Conservation (phyloP, 1,140 invertebrate species). For the Onthophagus taurus region DNA sequence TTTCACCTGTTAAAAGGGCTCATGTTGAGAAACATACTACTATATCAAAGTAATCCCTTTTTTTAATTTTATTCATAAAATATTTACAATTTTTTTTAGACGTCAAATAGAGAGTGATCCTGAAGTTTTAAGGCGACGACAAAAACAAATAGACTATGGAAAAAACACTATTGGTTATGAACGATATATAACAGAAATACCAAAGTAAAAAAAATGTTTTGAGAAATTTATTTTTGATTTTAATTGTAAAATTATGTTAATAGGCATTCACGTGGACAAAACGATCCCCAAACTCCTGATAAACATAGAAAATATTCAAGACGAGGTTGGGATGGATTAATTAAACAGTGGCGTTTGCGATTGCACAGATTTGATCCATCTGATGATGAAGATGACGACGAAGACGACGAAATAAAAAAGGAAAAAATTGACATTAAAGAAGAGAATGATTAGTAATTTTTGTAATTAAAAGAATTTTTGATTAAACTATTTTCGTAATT, state of each 20-base stretch:
- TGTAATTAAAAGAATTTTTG: too few species aligned
- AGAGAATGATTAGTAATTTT: too few species aligned
- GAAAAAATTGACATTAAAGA: too few species aligned
- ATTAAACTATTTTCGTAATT: too few species aligned
- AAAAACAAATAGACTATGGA: conserved; percentile 92
- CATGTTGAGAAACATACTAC: too few species aligned
- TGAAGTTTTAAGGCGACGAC: conserved; percentile 59
- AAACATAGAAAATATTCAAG: conserved; percentile 80
- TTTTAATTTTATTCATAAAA: too few species aligned
- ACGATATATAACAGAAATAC: conserved; percentile 61
- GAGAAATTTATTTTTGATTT: conserved; percentile 5
- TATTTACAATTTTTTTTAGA: too few species aligned
- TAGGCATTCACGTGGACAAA: conserved; percentile 53
- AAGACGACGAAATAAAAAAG: too few species aligned
- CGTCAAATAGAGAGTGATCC: conserved; percentile 65
- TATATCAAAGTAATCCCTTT: too few species aligned
- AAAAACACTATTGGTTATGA: conserved; percentile 88
- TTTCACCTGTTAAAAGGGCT: too few species aligned
- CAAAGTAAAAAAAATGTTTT: conserved; percentile 60
- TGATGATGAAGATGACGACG: neutral
- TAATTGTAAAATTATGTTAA: conserved; percentile 22
- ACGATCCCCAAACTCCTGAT: conserved; percentile 79
- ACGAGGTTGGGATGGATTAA: conserved; percentile 79
- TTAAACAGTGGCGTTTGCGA: conserved; percentile 77
- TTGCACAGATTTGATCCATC: conserved; percentile 70